Evolutionary conservation across 2,113 vertebrate species (phyloP), one percentile per base, ranked within the genome.

Genomic region (Perca fluviatilis): DNA sequence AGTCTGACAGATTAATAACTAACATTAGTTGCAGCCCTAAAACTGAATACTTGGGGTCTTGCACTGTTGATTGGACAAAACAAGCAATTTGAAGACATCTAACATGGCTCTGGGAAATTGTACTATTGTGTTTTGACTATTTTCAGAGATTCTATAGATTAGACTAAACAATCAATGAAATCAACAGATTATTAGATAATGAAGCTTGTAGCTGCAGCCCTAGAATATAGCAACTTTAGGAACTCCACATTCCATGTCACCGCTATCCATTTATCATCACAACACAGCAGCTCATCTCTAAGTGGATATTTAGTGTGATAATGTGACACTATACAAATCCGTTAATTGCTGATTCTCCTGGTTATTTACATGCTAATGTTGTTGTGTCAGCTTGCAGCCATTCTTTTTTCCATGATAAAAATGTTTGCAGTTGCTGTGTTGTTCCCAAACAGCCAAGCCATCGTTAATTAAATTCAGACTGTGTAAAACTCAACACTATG

Each of bases 311-410:
- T 58, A 67, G 58, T 58, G 68, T 78, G 66, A 74, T 65, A 77
- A 86, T 82, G 60, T 63, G 33, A 84, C 68, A 78, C 71, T 73
- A 46, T 71, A 77, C 74, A 83, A 86, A 80, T 81, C 73, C 63
- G 21, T 49, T 89, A 77, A 77, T 77, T 77, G 68, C 67, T 53
- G 27, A 11, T 75, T 80, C 68, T 56, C 60, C 76, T 60, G 80
- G 50, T 77, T 77, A 84, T 75, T 80, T 67, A 64, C 36, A 61
- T 57, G 71, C 72, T 77, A 47, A 87, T 75, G 60, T 74, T 23
- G 43, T 65, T 61, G 68, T 66, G 66, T 63, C 36, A 18, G 56
- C 79, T 79, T 25, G 30, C 40, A 86, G 67, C 10, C 23, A 51
- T 65, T 65, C 70, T 53, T 62, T 53, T 76, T 23, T 36, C 53